Conservation (phyloP, 30 jellyfish, hydroid and myxozoan genomes). For the Morbakka virulenta region DNA sequence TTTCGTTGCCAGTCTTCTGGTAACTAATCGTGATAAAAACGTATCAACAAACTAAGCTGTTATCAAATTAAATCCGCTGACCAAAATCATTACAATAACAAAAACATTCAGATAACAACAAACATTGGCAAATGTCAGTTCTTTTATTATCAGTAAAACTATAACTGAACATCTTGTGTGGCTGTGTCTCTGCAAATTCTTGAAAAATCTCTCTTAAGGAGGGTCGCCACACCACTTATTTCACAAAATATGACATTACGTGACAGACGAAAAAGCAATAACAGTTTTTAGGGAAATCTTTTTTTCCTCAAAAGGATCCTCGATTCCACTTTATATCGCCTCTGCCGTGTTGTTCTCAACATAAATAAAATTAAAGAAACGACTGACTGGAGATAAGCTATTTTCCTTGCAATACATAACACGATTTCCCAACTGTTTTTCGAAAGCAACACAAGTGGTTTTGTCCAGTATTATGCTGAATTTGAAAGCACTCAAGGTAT, state of each 20-base stretch:
- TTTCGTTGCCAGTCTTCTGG: too few relatives aligned
- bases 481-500: constrained; percentile 7
- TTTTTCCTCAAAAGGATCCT: neutral
- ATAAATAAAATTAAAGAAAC: neutral
- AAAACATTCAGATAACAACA: too few relatives aligned
- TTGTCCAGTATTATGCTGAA: constrained; percentile 50
- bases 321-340: neutral
- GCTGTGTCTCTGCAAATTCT: constrained; percentile 47
- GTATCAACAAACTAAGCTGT: too few relatives aligned
- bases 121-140: too few relatives aligned
- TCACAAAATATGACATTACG: constrained; percentile 35
- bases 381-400: constrained; percentile 2
- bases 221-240: constrained; percentile 3
- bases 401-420: constrained; percentile 16
- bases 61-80: too few relatives aligned
- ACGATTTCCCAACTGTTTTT: constrained; percentile 37
- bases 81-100: too few relatives aligned
- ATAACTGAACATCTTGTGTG: constrained; percentile 29
- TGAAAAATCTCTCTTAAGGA: constrained; percentile 10
- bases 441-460: constrained; percentile 33
- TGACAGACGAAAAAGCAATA: constrained; percentile 52
- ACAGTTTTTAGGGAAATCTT: too few relatives aligned
- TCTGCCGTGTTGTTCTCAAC: neutral
- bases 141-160: too few relatives aligned
- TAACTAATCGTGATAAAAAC: too few relatives aligned